A percentile compares a stretch with the other conserved stretches of the same genome.
Evolutionary conservation across 2,888 invertebrate species (phyloP).

Genomic region (Eupsilia transversa): DNA sequence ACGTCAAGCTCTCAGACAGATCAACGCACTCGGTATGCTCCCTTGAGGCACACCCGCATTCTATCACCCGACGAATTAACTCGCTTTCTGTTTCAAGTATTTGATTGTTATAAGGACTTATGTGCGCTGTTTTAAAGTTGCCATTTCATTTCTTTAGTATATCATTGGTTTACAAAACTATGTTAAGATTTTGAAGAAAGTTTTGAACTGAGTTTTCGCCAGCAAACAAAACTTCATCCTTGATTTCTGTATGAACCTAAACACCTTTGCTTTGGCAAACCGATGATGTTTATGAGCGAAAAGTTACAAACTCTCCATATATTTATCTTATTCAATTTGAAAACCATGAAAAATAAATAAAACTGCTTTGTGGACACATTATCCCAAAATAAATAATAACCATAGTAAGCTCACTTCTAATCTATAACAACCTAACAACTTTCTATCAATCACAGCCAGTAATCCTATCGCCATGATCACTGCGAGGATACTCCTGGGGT

Average conservation of each 20-base stretch:
- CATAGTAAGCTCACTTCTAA: neutral
- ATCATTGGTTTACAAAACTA: neutral
- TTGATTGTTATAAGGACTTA: conserved; percentile 65
- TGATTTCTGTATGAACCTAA: neutral
- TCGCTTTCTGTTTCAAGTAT: conserved; percentile 69
- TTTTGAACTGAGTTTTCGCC: conserved; percentile 2
- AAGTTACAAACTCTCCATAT: neutral
- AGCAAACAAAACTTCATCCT: neutral
- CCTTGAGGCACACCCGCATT: conserved; percentile 69
- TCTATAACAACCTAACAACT: neutral
- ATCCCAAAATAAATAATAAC: neutral
- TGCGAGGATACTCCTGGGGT: conserved; percentile 59
- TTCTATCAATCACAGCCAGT: conserved; percentile 36
- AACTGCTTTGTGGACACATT: neutral
- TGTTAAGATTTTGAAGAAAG: conserved; percentile 1
- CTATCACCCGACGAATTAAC: conserved; percentile 72
- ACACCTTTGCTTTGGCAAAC: no score
- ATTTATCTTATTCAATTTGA: neutral
- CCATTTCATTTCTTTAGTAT: conserved; percentile 19
- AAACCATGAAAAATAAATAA: neutral
- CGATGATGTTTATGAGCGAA: no score
- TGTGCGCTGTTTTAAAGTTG: conserved; percentile 21
- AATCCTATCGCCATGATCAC: conserved; percentile 44
- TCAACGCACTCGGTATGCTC: conserved; percentile 64
- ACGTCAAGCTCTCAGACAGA: conserved; percentile 57